Base-by-base conservation (phyloP, 2,113 vertebrate species). In the Agapornis roseicollis region DNA sequence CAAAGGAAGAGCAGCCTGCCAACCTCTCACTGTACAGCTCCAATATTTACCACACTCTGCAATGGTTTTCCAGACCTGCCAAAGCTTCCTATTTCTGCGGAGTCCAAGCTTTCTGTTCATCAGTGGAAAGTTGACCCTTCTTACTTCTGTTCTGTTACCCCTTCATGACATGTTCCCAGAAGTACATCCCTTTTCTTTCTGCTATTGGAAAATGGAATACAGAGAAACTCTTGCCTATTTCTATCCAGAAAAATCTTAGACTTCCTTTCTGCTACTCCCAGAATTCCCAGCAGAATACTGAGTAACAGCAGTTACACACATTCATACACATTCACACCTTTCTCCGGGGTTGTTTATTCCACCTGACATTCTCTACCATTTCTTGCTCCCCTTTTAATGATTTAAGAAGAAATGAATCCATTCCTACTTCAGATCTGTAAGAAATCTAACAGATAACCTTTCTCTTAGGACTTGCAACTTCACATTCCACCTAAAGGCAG, bases 1-100 rank as follows among this genome's bases (percentile, higher is more conserved):
- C 13, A 66, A 64, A 41, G 0, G 1, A 80, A 33, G 52, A 61
- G 22, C 41, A 44, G 58, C 0, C 0, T 11, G 23, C 17, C 47
- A 73, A 50, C 18, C 47, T 25, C 39, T 2, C 52, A 28, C 35
- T 2, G 5, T 1, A 23, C 8, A 9, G 22, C 56, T 35, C 80
- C 73, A 49, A 31, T 17, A 44, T 76, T 52, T 46, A 80, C 39
- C 87, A 31, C 61, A 11, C 24, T 7, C 10, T 12, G 47, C 12
- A 39, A 10, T 2, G 14, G 50, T 31, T 69, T 70, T 41, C 25
- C 49, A 39, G 10, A 88, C 41, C 10, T 53, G 66, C 9, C 80
- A 66, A 88, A 68, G 52, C 31, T 22, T 55, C 50, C n/a, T 17
- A 0, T 7, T 70, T 65, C 84, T 39, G 41, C 4, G 0, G 8